These are phyloP conservation scores for Sycobia sp. DNA, from an alignment of 1,140 invertebrate genomes.

Conservation along the genomic window DNA sequence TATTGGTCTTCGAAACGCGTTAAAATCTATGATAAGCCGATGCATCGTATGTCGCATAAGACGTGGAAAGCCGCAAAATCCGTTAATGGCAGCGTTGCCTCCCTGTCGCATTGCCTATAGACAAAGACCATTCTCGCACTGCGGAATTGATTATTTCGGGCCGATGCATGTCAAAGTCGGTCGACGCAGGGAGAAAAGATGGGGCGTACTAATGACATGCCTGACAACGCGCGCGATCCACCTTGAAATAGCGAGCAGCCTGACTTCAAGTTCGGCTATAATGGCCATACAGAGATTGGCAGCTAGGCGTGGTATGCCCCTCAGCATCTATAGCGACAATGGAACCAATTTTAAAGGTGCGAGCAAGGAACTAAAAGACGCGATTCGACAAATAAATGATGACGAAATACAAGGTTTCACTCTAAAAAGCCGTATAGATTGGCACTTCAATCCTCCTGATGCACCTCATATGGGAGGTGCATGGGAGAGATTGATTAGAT, in stretches of 20 bases:
- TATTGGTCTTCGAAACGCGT: constrained; percentile 16
- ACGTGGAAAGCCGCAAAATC: neutral
- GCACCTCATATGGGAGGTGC: neutral
- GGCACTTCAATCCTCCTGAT: neutral
- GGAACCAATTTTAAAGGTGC: constrained; percentile 40
- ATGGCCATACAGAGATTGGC: constrained; percentile 41
- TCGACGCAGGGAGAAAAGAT: constrained; percentile 44
- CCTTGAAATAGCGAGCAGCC: constrained; percentile 36
- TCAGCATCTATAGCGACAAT: constrained; percentile 40
- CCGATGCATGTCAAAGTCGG: constrained; percentile 40
- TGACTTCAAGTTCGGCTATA: constrained; percentile 37
- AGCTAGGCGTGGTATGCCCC: constrained; percentile 29
- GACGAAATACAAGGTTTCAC: too few relatives aligned
- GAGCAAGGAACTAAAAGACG: too few relatives aligned
- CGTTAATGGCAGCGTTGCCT: constrained; percentile 21
- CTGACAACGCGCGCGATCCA: constrained; percentile 40
- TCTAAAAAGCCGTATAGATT: neutral
- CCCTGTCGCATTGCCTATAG: constrained; percentile 8
- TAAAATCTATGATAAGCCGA: neutral
- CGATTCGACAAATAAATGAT: too few relatives aligned
- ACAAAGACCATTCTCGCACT: constrained; percentile 39
- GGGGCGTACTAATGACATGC: constrained; percentile 46
- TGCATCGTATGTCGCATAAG: constrained; percentile 9
- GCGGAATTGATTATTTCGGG: constrained; percentile 48
- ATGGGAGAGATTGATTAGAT: neutral